Base-by-base conservation (phyloP, 2,797 vertebrate genomes). In the Prionace glauca region DNA sequence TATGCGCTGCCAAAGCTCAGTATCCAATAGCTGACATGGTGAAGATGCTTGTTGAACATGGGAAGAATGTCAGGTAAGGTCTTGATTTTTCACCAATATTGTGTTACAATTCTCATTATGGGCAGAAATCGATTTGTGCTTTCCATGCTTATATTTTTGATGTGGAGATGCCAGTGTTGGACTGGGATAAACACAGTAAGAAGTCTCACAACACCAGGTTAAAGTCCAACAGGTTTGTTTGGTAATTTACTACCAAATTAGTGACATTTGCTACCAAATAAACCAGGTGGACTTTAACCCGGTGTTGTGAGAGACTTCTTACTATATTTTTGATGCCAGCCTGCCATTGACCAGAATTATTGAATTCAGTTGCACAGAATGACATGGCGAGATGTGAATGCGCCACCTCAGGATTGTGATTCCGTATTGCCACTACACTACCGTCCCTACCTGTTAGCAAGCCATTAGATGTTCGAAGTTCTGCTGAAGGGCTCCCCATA, bases 21-120 rank as follows among this genome's bases (percentile, higher is more conserved):
- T 98, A 98, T 95, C 98, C 98, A 1, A 98, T 98, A 88, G 98
- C 98, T 96, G 98, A 98, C 96, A 97, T 98, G 98, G 98, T 98
- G 97, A 98, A 98, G 97, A 98, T 98, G 98, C 97, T 98, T 72
- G 97, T 0, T 77, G 98, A 98, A 94, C 98, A 98, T 96, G 97
- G 98, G 72, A 98, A 98, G 95, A 88, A n/a, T 29, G 97, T 98
- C 96, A 97, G 98, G 98, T 98, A 96, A 97, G 96, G 72, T 79
- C 60, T 29, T 79, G 87, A 18, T 74, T 36, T 50, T 36, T 67
- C 67, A 16, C 3, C 26, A 45, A 26, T 24, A 45, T 29, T 45
- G 41, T 45, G 20, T 72, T n/a, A 1, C 8, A 12, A 9, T 74
- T 56, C 50, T n/a, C 36, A 94, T 94, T 94, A 29, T 94, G 45